phyloP scores from a whole-genome alignment of 2,797 vertebrate genomes.

The Distichodus sexfasciatus region DNA sequence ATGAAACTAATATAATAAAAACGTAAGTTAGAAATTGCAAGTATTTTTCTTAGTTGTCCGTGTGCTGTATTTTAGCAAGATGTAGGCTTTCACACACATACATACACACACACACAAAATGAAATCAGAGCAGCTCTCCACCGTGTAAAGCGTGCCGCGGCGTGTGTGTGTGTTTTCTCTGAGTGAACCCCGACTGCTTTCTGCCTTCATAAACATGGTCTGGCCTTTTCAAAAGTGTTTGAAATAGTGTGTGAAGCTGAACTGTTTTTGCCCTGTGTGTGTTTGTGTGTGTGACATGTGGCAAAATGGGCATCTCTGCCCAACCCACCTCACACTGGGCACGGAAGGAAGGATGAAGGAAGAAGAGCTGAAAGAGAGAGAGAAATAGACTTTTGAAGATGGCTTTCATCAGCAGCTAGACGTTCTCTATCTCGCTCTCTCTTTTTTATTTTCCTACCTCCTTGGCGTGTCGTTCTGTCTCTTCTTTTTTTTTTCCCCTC shows the following conservation, averaged over 20 bases:
- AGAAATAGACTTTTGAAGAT: conserved; percentile 61
- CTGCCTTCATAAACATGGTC: too few species aligned
- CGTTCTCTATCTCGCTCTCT: conserved; percentile 29
- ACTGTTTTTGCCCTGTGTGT: not conserved
- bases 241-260: not conserved
- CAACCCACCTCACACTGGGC: conserved; percentile 6
- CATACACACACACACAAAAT: too few species aligned
- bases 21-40: too few species aligned
- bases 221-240: too few species aligned
- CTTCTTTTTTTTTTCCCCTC: conserved; percentile 20
- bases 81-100: too few species aligned
- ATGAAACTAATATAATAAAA: too few species aligned
- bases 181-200: too few species aligned
- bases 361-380: conserved; percentile 15
- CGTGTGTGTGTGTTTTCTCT: not conserved
- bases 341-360: too few species aligned
- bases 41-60: too few species aligned
- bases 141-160: too few species aligned
- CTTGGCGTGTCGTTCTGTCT: conserved; percentile 34
- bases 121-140: too few species aligned
- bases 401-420: conserved; percentile 56
- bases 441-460: conserved; percentile 42
- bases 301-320: conserved; percentile 7
- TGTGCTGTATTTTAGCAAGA: too few species aligned
- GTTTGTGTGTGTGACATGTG: not conserved